phyloP scores from a whole-genome alignment of 1,140 invertebrate species.

The Brachionus manjavacas region DNA sequence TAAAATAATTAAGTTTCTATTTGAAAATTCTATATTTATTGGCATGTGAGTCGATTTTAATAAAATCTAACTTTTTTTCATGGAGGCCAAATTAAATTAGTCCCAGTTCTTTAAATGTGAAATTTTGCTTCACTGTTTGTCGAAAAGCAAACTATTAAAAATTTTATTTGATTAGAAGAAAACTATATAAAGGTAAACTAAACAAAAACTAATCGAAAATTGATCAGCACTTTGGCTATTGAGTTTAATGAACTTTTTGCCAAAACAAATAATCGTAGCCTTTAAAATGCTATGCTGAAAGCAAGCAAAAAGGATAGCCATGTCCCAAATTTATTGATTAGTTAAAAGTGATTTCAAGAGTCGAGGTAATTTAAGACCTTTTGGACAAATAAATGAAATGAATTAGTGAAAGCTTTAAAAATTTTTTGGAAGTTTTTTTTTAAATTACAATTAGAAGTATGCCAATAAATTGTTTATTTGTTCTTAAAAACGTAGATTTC shows the following conservation, averaged over 20 bases:
- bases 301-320: not conserved
- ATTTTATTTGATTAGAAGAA: constrained; percentile 26
- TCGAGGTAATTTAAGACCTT: not conserved
- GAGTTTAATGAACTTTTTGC: not conserved
- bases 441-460: not conserved
- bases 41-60: not conserved
- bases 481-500: constrained; percentile 2
- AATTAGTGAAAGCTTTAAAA: not conserved
- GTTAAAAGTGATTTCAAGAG: not conserved
- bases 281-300: not conserved
- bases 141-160: not conserved
- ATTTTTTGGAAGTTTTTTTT: not conserved
- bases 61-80: not conserved
- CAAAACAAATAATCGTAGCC: not conserved
- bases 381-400: not conserved
- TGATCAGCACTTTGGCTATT: not conserved
- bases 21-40: not conserved
- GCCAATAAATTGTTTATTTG: constrained; percentile 5
- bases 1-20: constrained; percentile 13
- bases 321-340: constrained; percentile 19
- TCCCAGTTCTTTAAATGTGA: not conserved
- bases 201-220: constrained; percentile 20
- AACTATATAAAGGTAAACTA: constrained; percentile 23
- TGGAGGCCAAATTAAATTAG: not conserved
- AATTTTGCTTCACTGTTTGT: not conserved